Base-by-base conservation (phyloP, 2,888 invertebrate genomes). In the Dicyrtomina minuta region DNA sequence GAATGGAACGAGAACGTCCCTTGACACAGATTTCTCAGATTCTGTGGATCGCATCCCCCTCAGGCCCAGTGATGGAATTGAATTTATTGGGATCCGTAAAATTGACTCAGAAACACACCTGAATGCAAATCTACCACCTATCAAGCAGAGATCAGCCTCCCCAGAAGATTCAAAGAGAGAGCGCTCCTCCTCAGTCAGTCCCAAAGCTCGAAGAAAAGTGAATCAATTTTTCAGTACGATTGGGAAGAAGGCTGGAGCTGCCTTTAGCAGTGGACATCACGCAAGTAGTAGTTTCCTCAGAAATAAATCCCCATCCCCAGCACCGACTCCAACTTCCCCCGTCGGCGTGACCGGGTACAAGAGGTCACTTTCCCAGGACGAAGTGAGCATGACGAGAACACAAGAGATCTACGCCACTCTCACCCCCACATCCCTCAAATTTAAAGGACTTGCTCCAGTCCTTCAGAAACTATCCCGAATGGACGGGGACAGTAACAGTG, bases 181-280 rank as follows among this genome's bases (percentile, higher is more conserved):
- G 17, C 70, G 77, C 13, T 73, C 75, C 26, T 76, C 74, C 0
- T 74, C 74, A 2, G 73, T 72, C 10, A 78, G 78, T 60, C 78
- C 78, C 2, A 77, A 77, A 71, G 72, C 75, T 0, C 70, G 77
- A 24, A 61, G 77, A 58, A 75, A 74, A 73, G 70, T 78, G 1
- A 78, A 78, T 62, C 78, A 78, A 43, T 78, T 78, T 59, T 78
- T 78, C 62, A 78, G 78, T 60, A 78, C 78, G 12, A 75, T 78
- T 49, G 78, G 78, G 13, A 78, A 77, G 62, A 75, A 69, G 59
- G 77, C 78, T 24, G 78, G 78, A 27, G 78, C 78, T n/a, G 78
- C 78, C 10, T 78, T 77, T 49, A 44, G 72, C 66, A 53, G 71
- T 17, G 60, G 70, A 33, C 70, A 70, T 33, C 71, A 65, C 56